phyloP scores from a whole-genome alignment of 2,113 vertebrate species.

The Promerops cafer region DNA sequence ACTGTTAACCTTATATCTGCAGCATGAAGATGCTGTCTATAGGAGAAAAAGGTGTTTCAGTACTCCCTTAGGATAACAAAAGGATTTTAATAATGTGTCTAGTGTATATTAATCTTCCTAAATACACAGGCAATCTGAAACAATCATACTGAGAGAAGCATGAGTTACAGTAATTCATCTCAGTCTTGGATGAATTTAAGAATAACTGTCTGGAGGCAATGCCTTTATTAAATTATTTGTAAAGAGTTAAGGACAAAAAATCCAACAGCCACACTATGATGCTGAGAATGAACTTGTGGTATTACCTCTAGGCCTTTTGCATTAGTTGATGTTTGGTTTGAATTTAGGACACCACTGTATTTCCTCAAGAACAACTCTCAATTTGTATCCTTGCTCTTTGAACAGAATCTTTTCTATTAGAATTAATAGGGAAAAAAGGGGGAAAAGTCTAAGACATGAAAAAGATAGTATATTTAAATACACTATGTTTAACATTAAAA shows the following conservation, averaged over 20 bases:
- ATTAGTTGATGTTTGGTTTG: background rate
- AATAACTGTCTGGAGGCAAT: background rate
- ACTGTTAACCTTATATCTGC: background rate
- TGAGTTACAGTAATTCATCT: background rate
- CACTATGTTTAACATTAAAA: too few species aligned
- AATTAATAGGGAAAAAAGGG: background rate
- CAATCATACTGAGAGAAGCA: background rate
- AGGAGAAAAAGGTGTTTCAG: background rate
- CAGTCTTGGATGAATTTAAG: background rate
- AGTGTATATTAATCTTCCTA: background rate
- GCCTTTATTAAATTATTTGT: background rate
- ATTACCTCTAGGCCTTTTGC: background rate
- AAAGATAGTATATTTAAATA: background rate
- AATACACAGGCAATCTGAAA: background rate
- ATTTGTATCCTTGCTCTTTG: background rate
- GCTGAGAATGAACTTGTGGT: background rate
- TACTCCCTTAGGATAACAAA: background rate
- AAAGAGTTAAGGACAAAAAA: background rate
- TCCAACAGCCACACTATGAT: background rate
- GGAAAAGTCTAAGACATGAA: background rate
- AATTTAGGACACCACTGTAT: background rate
- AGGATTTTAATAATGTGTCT: background rate
- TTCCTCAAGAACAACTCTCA: background rate
- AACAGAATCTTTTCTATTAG: background rate
- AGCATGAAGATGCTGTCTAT: background rate